Conservation (phyloP, 1,140 invertebrate species). For the Epicauta chinensis region DNA sequence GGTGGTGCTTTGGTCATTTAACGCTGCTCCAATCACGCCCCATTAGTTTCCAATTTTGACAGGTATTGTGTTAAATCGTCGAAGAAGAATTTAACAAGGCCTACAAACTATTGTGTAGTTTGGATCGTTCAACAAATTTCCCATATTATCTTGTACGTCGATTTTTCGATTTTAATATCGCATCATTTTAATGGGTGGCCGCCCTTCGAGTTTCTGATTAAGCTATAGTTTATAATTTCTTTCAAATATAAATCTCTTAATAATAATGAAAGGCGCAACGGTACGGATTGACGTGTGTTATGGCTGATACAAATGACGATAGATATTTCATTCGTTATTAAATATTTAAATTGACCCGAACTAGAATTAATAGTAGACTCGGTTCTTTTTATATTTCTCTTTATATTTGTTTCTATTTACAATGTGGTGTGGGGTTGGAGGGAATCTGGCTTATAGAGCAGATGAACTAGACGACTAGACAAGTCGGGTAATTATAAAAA, state of each 20-base stretch:
- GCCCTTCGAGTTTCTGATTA: no score
- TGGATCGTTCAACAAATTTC: no score
- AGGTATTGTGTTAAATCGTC: slow-evolving; percentile 26
- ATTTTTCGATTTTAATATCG: no score
- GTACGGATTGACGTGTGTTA: background rate
- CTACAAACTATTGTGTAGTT: no score
- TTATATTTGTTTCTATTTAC: background rate
- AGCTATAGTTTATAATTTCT: no score
- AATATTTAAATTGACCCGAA: slow-evolving; percentile 18
- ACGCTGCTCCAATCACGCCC: slow-evolving; percentile 21
- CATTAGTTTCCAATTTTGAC: slow-evolving; percentile 19
- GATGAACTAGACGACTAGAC: slow-evolving; percentile 9
- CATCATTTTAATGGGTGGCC: no score
- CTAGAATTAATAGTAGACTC: background rate
- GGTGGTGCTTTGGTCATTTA: slow-evolving; percentile 16
- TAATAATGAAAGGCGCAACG: no score
- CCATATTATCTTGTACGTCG: no score
- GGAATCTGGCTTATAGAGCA: slow-evolving; percentile 8
- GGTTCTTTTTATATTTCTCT: background rate
- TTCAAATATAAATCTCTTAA: no score
- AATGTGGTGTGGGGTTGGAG: background rate
- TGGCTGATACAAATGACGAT: slow-evolving; percentile 1
- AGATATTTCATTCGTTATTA: slow-evolving; percentile 16
- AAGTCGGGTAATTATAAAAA: slow-evolving; percentile 19
- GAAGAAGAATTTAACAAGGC: background rate